Conservation (phyloP, 92 coral and sea anemone genomes). For the Actinostola sp. region DNA sequence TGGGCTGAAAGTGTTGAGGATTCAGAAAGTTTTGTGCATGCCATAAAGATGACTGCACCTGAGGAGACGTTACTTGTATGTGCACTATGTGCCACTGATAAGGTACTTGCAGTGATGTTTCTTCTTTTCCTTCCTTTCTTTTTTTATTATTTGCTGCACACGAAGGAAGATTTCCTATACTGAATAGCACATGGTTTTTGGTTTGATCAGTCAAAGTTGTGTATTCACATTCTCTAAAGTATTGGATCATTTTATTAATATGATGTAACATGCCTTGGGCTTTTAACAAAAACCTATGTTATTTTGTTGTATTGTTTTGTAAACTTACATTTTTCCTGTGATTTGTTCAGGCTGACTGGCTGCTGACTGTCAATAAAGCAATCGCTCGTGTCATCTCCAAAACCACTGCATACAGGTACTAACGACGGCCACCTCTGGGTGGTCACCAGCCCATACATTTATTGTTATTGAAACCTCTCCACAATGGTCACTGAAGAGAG, state of each 20-base stretch:
- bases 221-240: too few species aligned
- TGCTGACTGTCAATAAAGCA: constrained; percentile 84
- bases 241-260: too few species aligned
- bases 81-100: constrained; percentile 79
- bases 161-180: too few species aligned
- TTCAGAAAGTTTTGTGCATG: constrained; percentile 78
- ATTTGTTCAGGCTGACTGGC: constrained; percentile 89
- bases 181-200: too few species aligned
- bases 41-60: constrained; percentile 87
- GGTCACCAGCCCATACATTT: too few species aligned
- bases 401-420: constrained; percentile 92
- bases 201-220: too few species aligned
- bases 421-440: too few species aligned
- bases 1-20: constrained; percentile 94
- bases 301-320: background rate
- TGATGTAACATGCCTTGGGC: too few species aligned
- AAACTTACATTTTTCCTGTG: background rate
- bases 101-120: constrained; percentile 41
- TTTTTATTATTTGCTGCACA: background rate
- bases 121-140: background rate
- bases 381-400: constrained; percentile 88
- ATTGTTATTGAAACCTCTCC: too few species aligned
- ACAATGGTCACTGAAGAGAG: too few species aligned
- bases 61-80: constrained; percentile 85
- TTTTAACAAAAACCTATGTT: too few species aligned